Evolutionary conservation across 2,113 vertebrate genomes (phyloP).

Genomic region (Sterna hirundo): DNA sequence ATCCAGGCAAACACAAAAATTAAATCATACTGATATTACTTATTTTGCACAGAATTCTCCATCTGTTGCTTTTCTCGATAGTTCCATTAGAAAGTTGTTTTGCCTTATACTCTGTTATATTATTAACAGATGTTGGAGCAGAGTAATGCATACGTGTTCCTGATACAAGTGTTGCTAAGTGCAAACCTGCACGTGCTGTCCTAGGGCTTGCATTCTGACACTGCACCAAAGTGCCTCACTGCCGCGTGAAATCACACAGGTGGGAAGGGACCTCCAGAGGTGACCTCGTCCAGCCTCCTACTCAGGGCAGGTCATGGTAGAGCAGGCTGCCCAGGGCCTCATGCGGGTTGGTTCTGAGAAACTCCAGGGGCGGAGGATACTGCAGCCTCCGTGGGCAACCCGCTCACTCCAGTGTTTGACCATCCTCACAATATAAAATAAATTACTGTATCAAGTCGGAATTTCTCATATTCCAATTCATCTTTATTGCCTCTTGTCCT

Average conservation of each 20-base stretch:
- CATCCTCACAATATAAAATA: background rate
- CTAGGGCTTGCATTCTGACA: background rate
- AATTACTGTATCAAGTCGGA: background rate
- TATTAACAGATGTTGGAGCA: slow-evolving; percentile 32
- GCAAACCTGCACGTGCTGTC: background rate
- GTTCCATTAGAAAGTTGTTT: background rate
- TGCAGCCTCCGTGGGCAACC: background rate
- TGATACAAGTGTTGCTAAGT: background rate
- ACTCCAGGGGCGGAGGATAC: background rate
- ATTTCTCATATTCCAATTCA: background rate
- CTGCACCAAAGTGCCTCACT: background rate
- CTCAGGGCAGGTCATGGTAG: background rate
- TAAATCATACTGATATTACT: background rate
- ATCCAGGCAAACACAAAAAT: background rate
- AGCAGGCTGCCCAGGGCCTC: background rate
- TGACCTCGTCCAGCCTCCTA: background rate
- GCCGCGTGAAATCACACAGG: background rate
- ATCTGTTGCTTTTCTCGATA: slow-evolving; percentile 10
- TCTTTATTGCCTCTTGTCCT: background rate
- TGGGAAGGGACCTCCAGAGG: background rate
- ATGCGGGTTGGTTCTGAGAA: background rate
- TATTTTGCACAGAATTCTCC: slow-evolving; percentile 19
- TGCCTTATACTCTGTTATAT: background rate
- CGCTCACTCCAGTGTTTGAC: rapidly evolving
- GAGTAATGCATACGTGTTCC: background rate